Conservation (phyloP, 2,888 invertebrate species). For the Agrenia bidenticulata region DNA sequence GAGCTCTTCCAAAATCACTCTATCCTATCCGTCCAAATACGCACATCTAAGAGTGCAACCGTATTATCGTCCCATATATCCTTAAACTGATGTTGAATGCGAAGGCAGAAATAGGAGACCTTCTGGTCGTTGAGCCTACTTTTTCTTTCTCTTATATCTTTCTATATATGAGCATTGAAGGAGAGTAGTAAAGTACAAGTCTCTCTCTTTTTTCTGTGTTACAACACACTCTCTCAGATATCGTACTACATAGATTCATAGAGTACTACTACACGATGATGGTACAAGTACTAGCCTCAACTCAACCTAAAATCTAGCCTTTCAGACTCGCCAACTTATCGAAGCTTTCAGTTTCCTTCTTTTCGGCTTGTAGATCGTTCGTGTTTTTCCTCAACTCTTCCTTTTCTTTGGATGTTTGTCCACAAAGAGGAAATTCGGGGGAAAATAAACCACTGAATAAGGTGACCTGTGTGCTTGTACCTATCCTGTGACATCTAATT, state of each 20-base stretch:
- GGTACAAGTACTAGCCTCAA: conserved; percentile 31
- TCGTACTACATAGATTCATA: too few species aligned
- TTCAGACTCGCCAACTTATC: conserved; percentile 33
- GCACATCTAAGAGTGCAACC: not conserved
- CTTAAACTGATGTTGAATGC: too few species aligned
- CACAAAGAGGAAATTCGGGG: conserved; percentile 15
- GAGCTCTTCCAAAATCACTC: not conserved
- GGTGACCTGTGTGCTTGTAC: conserved; percentile 19
- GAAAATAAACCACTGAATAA: conserved; percentile 22
- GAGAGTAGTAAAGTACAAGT: not conserved
- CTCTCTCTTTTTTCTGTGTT: too few species aligned
- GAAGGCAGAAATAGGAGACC: too few species aligned
- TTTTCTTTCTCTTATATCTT: not conserved
- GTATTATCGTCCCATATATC: not conserved
- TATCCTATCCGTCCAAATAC: not conserved
- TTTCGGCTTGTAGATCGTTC: conserved; percentile 40
- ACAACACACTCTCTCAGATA: too few species aligned
- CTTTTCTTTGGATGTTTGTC: conserved; percentile 16
- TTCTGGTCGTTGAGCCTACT: too few species aligned
- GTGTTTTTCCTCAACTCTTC: conserved; percentile 39
- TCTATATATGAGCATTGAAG: conserved; percentile 4
- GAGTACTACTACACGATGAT: too few species aligned
- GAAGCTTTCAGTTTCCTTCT: conserved; percentile 43
- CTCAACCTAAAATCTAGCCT: conserved; percentile 17
- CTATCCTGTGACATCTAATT: conserved; percentile 40